These are phyloP conservation scores for Helicoverpa armigera DNA, from an alignment of 1,140 invertebrate species.

Conservation along the genomic window DNA sequence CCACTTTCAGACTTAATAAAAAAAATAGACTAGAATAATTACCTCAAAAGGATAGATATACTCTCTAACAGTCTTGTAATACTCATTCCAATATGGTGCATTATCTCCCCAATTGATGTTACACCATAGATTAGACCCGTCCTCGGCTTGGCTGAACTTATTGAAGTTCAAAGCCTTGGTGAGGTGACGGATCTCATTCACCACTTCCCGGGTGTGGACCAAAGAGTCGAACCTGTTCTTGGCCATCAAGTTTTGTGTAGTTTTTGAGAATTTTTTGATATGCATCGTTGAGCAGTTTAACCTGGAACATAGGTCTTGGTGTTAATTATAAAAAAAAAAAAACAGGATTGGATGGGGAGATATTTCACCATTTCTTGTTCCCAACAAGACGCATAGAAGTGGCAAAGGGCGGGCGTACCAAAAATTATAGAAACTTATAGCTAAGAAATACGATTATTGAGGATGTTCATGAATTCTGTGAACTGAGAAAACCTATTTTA, in stretches of 20 bases:
- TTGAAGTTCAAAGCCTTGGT: slow-evolving; percentile 75
- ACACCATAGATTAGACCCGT: slow-evolving; percentile 61
- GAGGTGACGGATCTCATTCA: slow-evolving; percentile 73
- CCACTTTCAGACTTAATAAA: too few relatives aligned
- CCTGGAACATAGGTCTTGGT: slow-evolving; percentile 58
- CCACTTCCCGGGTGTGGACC: slow-evolving; percentile 69
- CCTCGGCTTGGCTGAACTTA: slow-evolving; percentile 55
- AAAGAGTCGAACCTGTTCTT: slow-evolving; percentile 72
- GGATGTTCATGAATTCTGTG: too few relatives aligned
- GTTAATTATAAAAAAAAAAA: neutral
- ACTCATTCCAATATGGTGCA: slow-evolving; percentile 82
- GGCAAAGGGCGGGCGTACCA: too few relatives aligned
- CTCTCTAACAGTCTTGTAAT: slow-evolving; percentile 78
- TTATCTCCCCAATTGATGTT: slow-evolving; percentile 83
- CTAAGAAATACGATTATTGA: neutral
- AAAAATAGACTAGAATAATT: too few relatives aligned
- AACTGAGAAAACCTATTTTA: neutral
- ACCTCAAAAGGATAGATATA: slow-evolving; percentile 82
- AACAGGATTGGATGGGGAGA: too few relatives aligned
- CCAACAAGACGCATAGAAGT: too few relatives aligned
- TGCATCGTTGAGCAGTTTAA: slow-evolving; percentile 76
- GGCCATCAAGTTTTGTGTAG: slow-evolving; percentile 74
- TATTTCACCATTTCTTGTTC: too few relatives aligned
- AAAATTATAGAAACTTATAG: neutral
- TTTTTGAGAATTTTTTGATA: slow-evolving; percentile 79